phyloP scores from a whole-genome alignment of 2,888 invertebrate genomes.

The Agrochola litura region DNA sequence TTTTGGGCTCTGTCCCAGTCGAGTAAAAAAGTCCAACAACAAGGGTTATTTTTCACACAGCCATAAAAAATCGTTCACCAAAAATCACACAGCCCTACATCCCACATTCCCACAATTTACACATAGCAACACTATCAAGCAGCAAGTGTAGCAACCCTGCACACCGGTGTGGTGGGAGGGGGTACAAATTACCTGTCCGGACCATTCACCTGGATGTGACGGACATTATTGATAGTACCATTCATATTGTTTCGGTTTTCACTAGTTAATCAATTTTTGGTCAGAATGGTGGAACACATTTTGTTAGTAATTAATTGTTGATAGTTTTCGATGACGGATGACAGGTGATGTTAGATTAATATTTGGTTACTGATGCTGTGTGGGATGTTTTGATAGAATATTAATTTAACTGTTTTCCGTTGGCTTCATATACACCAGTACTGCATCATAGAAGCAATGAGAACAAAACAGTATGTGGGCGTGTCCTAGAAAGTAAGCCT shows the following conservation, averaged over 20 bases:
- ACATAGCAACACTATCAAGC: slow-evolving; percentile 34
- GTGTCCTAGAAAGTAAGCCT: not conserved
- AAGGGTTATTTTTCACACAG: no score
- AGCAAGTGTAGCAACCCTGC: slow-evolving; percentile 49
- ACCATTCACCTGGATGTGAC: slow-evolving; percentile 82
- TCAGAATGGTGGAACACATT: slow-evolving; percentile 35
- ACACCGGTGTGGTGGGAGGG: slow-evolving; percentile 21
- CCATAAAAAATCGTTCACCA: not conserved
- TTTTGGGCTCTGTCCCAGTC: no score
- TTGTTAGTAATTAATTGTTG: slow-evolving; percentile 49
- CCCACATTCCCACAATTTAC: slow-evolving; percentile 13
- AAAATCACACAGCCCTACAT: not conserved
- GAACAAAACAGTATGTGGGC: not conserved
- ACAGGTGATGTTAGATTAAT: slow-evolving; percentile 31
- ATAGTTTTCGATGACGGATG: slow-evolving; percentile 38
- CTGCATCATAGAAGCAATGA: not conserved
- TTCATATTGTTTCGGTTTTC: slow-evolving; percentile 59
- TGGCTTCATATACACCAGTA: not conserved
- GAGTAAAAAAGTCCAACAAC: no score
- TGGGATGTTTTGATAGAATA: not conserved
- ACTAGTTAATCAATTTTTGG: slow-evolving; percentile 54
- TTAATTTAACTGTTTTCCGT: slow-evolving; percentile 17
- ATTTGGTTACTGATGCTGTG: slow-evolving; percentile 2
- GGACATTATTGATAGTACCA: slow-evolving; percentile 76
- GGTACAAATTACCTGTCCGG: slow-evolving; percentile 84